Evolutionary conservation across 2,113 vertebrate genomes (phyloP).

Genomic region (Gnathonemus echidnorhynchus): DNA sequence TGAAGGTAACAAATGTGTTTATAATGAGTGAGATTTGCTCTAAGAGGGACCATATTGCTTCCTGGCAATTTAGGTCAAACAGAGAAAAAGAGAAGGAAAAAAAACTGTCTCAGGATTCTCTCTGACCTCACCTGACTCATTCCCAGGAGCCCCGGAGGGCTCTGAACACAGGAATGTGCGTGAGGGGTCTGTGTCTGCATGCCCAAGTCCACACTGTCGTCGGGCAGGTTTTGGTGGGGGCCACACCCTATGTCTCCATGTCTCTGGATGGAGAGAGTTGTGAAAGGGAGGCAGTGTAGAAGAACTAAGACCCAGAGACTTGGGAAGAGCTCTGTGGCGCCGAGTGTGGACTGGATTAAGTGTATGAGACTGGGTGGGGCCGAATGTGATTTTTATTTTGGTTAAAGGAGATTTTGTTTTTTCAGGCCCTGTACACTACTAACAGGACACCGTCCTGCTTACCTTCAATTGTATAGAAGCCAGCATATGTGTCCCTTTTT

Average conservation of each 20-base stretch:
- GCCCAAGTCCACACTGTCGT: not conserved
- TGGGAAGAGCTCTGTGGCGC: not conserved
- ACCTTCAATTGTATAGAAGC: not conserved
- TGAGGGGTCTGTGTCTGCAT: not conserved
- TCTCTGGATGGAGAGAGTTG: not conserved
- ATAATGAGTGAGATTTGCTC: not conserved
- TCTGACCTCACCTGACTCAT: not conserved
- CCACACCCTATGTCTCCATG: slow-evolving; percentile 10
- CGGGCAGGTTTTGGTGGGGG: slow-evolving; percentile 29
- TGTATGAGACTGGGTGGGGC: not conserved
- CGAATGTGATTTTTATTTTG: not conserved
- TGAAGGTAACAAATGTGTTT: not conserved
- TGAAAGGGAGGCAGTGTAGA: not conserved
- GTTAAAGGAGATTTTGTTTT: not conserved
- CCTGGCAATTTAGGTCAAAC: not conserved
- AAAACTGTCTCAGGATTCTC: not conserved
- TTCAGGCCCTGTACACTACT: not conserved
- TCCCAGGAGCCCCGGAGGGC: not conserved
- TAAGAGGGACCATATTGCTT: not conserved
- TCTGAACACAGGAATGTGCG: not conserved
- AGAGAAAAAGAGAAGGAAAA: not conserved
- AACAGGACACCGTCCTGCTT: not conserved
- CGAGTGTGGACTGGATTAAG: not conserved
- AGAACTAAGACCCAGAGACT: not conserved
- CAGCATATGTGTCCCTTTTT: not conserved